Evolutionary conservation across 2,797 vertebrate genomes (phyloP).

Genomic region (Lemur catta): DNA sequence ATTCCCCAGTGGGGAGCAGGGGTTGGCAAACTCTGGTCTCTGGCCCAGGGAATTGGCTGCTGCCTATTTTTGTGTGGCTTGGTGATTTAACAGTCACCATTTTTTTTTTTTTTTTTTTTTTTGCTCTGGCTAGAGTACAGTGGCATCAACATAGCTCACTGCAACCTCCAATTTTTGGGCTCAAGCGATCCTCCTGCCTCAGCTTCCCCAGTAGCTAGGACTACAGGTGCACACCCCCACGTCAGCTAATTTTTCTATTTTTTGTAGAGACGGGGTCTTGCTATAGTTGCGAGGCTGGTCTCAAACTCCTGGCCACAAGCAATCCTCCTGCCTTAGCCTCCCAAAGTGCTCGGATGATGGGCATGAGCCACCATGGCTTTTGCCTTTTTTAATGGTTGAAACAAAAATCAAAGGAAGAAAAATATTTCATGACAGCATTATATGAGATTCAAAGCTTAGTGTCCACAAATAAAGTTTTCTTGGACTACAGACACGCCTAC

Average conservation of each 20-base stretch:
- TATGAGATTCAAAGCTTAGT: background rate
- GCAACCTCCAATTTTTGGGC: background rate
- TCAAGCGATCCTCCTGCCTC: background rate
- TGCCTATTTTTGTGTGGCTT: background rate
- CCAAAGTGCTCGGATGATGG: background rate
- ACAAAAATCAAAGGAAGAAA: background rate
- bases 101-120: background rate
- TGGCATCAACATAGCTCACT: background rate
- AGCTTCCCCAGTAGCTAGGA: background rate
- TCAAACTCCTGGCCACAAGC: background rate
- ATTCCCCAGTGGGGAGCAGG: background rate
- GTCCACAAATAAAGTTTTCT: background rate
- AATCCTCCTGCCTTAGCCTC: background rate
- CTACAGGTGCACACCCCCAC: background rate
- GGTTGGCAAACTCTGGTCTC: background rate
- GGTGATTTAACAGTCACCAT: background rate
- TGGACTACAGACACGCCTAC: background rate
- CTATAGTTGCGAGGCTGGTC: background rate
- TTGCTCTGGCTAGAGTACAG: background rate
- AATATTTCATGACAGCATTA: background rate
- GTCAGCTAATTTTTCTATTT: background rate
- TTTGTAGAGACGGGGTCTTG: background rate
- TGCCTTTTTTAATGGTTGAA: background rate
- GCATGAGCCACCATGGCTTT: background rate
- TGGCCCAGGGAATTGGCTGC: background rate